Evolutionary conservation across 2,888 invertebrate genomes (phyloP), one percentile per base, ranked within the genome.

Genomic region (Ellobium chinense): DNA sequence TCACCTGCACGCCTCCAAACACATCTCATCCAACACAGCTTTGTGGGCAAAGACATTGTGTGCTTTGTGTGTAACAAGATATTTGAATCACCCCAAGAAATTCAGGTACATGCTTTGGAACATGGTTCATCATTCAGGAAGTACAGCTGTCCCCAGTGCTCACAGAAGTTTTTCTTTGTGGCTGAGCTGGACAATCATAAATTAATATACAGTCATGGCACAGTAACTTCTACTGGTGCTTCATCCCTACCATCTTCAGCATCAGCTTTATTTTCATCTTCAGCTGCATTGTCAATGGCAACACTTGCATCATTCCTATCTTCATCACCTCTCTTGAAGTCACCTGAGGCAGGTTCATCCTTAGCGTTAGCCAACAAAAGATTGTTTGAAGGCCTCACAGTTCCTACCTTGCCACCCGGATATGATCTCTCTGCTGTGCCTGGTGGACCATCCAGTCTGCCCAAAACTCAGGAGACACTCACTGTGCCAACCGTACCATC

Each of bases 1-100:
- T 96, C 96, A 1, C 95, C 97, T 0, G 95, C 96, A 56, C 96
- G 97, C 83, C 94, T 98, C 1, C 98, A 97, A 92, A 95, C 96
- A 81, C 98, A 98, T 91, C 94, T 98, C 80, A 97, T 98, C 82
- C 97, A 98, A 89, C 98, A 98, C 92, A 97, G 97, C 0, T 98
- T 97, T 91, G 96, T 97, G 3, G 96, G 96, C 88, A 95, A 96
- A 12, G 95, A 95, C 54, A 97, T 96, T 91, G 95, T 96, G 3
- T 98, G 98, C 92, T 97, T 97, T 92, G 95, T 98, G 84, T 98
- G 98, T 93, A 96, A 96, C 12, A 95, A 96, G 0, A 95, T 96
- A 0, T 98, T 97, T 92, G 96, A 97, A 0, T 95, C 95, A n/a
- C 96, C 97, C 0, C 94, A 95, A 0, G 96, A 96, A 0, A 94